Conservation (phyloP, 1,140 invertebrate genomes). For the Drosophila nigrodunni region DNA sequence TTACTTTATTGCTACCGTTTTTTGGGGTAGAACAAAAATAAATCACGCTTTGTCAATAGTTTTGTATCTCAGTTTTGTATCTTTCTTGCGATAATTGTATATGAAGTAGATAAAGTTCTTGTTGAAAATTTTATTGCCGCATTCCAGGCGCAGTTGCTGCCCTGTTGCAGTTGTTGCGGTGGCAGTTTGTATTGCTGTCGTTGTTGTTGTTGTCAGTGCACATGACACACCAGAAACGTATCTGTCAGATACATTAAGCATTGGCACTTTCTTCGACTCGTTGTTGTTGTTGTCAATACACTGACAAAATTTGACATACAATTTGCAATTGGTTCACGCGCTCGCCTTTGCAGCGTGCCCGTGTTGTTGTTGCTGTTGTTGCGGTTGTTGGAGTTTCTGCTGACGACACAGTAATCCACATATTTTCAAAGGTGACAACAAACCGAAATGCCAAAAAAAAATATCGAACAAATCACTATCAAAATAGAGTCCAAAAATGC, state of each 20-base stretch:
- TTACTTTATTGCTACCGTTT: conserved; percentile 5
- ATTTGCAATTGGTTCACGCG: conserved; percentile 46
- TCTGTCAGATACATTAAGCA: conserved; percentile 57
- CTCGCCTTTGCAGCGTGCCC: conserved; percentile 37
- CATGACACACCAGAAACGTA: conserved; percentile 60
- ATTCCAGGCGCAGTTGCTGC: conserved; percentile 65
- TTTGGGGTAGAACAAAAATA: conserved; percentile 34
- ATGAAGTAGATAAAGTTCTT: conserved; percentile 76
- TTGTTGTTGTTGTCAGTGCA: conserved; percentile 30
- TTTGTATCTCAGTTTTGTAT: conserved; percentile 34
- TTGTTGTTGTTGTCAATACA: conserved; percentile 14
- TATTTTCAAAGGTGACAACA: conserved; percentile 52
- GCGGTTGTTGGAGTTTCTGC: conserved; percentile 27
- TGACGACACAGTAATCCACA: conserved; percentile 62
- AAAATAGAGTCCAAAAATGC: conserved; percentile 13
- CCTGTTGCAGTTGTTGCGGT: conserved; percentile 26
- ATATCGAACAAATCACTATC: background rate
- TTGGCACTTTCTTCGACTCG: conserved; percentile 40
- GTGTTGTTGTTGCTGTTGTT: conserved; percentile 22
- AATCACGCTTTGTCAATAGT: conserved; percentile 76
- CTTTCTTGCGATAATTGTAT: conserved; percentile 72
- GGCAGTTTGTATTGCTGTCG: conserved; percentile 34
- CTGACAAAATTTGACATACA: conserved; percentile 40
- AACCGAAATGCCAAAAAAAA: conserved; percentile 28
- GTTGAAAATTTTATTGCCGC: conserved; percentile 75